These are phyloP conservation scores for Andrena cerasifolii DNA, from an alignment of 1,140 invertebrate species.

Conservation along the genomic window DNA sequence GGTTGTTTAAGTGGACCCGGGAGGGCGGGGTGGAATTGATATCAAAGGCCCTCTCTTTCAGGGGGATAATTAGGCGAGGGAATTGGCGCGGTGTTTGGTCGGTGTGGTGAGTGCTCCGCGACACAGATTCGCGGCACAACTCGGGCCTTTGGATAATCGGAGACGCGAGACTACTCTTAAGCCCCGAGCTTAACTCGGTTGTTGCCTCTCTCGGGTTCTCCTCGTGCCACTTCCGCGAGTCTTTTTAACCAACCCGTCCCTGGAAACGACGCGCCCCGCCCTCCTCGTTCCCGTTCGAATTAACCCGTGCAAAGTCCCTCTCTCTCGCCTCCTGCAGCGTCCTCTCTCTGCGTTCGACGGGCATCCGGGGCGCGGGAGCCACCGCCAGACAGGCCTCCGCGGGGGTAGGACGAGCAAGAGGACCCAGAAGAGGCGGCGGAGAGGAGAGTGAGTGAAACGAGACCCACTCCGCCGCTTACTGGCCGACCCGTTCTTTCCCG, in stretches of 20 bases:
- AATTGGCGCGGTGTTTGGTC: not conserved
- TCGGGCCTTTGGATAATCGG: constrained; percentile 52
- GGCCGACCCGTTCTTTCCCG: constrained; percentile 43
- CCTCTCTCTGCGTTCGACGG: too few species aligned
- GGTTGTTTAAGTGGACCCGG: not conserved
- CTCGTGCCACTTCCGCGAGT: constrained; percentile 6
- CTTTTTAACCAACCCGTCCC: not conserved
- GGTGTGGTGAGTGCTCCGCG: constrained; percentile 1
- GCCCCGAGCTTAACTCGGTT: constrained; percentile 57
- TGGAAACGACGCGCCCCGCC: not conserved
- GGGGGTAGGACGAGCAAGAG: not conserved
- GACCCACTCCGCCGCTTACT: constrained; percentile 55
- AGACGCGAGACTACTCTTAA: constrained; percentile 54
- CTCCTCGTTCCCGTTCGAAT: constrained; percentile 33
- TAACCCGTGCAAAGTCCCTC: constrained; percentile 51
- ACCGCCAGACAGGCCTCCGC: not conserved
- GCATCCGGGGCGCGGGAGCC: constrained; percentile 14
- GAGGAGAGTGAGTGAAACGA: constrained; percentile 51
- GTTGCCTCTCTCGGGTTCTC: constrained; percentile 15
- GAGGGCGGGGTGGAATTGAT: not conserved
- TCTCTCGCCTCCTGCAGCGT: too few species aligned
- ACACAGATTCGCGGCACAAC: not conserved
- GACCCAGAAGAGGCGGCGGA: not conserved
- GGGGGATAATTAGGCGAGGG: constrained; percentile 40
- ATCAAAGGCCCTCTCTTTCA: constrained; percentile 7